A percentile compares a stretch with the other conserved stretches of the same genome.
These are phyloP conservation scores for Calliphora vomitoria DNA, from an alignment of 2,888 invertebrate species.

Conservation along the genomic window DNA sequence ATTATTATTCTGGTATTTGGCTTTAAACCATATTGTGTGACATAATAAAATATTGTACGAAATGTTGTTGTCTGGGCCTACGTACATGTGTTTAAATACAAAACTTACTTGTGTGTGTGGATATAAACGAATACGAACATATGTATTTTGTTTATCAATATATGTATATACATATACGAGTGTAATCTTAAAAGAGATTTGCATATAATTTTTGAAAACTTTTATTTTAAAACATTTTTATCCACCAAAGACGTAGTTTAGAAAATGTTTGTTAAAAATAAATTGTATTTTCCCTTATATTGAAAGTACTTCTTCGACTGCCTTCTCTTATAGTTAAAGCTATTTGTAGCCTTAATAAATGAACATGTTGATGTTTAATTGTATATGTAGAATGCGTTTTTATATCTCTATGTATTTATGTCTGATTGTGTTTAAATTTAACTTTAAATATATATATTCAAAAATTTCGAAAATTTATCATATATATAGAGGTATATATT, in stretches of 20 bases:
- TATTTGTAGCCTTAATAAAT: constrained; percentile 12
- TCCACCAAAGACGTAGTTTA: too few species aligned
- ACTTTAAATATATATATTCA: background rate
- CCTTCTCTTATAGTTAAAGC: background rate
- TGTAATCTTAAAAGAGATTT: background rate
- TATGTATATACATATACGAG: background rate
- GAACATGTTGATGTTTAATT: constrained; percentile 24
- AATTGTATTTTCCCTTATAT: too few species aligned
- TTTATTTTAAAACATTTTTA: too few species aligned
- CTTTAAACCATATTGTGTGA: constrained; percentile 44
- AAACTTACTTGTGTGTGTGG: background rate
- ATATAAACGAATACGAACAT: background rate
- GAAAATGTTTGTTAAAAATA: too few species aligned
- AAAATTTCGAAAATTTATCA: constrained; percentile 8
- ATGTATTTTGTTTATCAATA: background rate
- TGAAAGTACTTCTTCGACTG: background rate
- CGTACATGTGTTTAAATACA: background rate
- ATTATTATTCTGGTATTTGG: constrained; percentile 42
- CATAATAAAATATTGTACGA: constrained; percentile 25
- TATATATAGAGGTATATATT: background rate
- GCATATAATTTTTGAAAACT: too few species aligned
- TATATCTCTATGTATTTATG: background rate
- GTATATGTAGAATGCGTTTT: background rate
- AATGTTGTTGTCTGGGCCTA: background rate
- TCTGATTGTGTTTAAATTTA: background rate